Conservation (phyloP, 2,797 vertebrate genomes). For the Gila robusta region DNA sequence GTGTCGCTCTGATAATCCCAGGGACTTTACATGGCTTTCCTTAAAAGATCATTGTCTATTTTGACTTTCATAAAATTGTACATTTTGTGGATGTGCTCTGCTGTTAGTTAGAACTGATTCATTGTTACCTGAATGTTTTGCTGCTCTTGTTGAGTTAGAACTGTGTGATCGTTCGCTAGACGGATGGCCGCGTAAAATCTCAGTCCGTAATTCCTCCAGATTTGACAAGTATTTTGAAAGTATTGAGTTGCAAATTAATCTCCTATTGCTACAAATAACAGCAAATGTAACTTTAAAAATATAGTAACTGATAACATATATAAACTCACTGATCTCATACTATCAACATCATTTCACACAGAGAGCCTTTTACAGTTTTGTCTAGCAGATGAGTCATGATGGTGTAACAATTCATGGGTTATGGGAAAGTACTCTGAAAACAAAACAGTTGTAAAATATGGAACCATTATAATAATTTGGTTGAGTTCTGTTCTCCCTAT, state of each 20-base stretch:
- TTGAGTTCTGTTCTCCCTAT: not conserved
- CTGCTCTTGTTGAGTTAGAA: not conserved
- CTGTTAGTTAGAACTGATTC: not conserved
- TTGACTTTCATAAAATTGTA: not conserved
- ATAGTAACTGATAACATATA: not conserved
- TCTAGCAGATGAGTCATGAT: constrained; percentile 21
- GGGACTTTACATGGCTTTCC: too few relatives aligned
- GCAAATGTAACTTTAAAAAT: not conserved
- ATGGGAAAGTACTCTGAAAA: not conserved
- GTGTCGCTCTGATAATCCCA: not conserved
- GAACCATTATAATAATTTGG: not conserved
- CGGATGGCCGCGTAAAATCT: not conserved
- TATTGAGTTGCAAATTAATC: not conserved
- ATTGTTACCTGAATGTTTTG: not conserved
- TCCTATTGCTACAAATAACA: not conserved
- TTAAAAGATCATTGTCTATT: not conserved
- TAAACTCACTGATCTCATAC: not conserved
- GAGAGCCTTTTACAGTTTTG: not conserved
- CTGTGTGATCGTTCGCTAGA: not conserved
- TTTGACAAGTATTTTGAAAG: not conserved
- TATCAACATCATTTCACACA: not conserved
- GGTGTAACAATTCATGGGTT: not conserved
- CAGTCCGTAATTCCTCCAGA: not conserved
- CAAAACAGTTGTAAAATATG: not conserved
- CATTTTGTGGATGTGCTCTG: not conserved